Base-by-base conservation (phyloP, 1,140 invertebrate genomes). In the Luehdorfia chinensis region DNA sequence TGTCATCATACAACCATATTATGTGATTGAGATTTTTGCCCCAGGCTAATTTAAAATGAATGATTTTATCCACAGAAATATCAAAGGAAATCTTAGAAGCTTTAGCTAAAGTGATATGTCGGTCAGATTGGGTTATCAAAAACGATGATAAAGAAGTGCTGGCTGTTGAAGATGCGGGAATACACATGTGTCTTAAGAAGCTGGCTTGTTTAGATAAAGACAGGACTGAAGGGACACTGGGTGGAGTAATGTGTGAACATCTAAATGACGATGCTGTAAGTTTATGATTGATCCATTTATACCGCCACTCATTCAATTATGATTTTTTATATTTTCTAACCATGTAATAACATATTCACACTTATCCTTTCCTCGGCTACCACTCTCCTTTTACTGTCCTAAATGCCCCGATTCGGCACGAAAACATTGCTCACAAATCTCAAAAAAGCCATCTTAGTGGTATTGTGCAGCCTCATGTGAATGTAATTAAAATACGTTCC, bases 101-200 rank as follows among this genome's bases (percentile, higher is more conserved):
- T 12, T 31, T 86, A 15, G 71, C 73, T 1, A 62, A 72, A 52
- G 72, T 59, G 0, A 81, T 88, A 13, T 81, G 84, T 58, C 45
- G 64, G 7, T 30, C 72, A 0, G 67, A 75, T 16, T 87, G 85
- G 57, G 72, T 50, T 3, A 64, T 90, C 0, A 67, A 56, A 9
- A 71, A 85, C 11, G 84, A 87, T 11, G 86, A 84, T 0, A 70
- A 86, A 25, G 84, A 90, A 32, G 64, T 87, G 8, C 73, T 88
- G 4, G 90, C 91, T 4, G 87, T 96, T n/a, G 95, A 97, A 84
- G 91, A 96, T 76, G 77, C 93, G 0, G 94, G 93, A 7, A 87
- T 95, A 47, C 94, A 96, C 75, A 90, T 93, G 87, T 90, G 92
- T 21, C 69, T 96, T 1, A 96, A 96, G 59, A 95, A 95, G 78